phyloP scores from a whole-genome alignment of 1,140 invertebrate species.

The Helicoverpa armigera region DNA sequence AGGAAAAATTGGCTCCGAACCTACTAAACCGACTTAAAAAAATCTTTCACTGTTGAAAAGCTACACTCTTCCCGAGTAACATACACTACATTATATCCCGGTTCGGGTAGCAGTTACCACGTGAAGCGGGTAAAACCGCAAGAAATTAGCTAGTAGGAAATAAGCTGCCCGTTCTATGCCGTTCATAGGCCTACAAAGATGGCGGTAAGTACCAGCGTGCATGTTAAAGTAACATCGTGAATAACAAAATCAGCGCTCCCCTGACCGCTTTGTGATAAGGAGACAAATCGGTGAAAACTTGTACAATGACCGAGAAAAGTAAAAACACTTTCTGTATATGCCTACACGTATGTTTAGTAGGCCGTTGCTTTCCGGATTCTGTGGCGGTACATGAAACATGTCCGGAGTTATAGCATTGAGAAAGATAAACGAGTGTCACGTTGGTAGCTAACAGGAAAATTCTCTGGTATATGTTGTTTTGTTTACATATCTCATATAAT shows the following conservation, averaged over 20 bases:
- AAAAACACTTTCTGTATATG: slow-evolving; percentile 74
- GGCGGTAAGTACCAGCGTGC: slow-evolving; percentile 28
- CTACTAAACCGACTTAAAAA: no score
- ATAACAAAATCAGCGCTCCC: slow-evolving; percentile 72
- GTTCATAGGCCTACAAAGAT: not conserved
- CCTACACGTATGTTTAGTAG: slow-evolving; percentile 42
- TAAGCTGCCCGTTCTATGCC: slow-evolving; percentile 21
- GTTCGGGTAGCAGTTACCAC: no score
- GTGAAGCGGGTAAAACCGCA: no score
- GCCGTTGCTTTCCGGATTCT: slow-evolving; percentile 50
- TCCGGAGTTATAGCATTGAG: slow-evolving; percentile 24
- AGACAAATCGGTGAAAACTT: slow-evolving; percentile 73
- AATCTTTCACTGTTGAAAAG: no score
- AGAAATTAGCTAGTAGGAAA: not conserved
- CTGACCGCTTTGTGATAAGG: slow-evolving; percentile 73
- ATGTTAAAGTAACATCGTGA: slow-evolving; percentile 54
- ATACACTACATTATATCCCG: no score
- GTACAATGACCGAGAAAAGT: slow-evolving; percentile 67
- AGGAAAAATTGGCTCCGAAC: no score
- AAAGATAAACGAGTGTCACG: slow-evolving; percentile 15
- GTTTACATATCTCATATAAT: not conserved
- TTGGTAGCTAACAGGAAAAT: slow-evolving; percentile 26
- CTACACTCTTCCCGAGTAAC: no score
- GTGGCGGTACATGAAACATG: slow-evolving; percentile 20
- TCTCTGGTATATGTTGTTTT: not conserved